Evolutionary conservation across 2,888 invertebrate species (phyloP), one percentile per base, ranked within the genome.

Genomic region (Orthonychiurus folsomi): DNA sequence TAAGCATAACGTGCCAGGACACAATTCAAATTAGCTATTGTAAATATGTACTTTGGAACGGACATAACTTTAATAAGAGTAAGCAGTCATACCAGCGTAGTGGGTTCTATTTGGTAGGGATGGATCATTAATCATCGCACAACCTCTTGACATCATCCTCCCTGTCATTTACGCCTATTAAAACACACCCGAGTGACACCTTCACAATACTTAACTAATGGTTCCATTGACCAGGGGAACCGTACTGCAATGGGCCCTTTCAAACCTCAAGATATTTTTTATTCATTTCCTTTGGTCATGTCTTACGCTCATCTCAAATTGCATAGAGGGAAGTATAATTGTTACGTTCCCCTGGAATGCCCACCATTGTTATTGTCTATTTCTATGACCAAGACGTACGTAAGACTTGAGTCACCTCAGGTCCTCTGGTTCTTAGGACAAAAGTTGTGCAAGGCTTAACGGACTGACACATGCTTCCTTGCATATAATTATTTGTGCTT

Each of bases 181-280:
- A 66, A 59, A 68, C 63, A 55, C 53, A 52, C 48, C 57, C 54
- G 47, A 64, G 60, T 69, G 69, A 66, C 69, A 68, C 64, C 60
- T 63, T 61, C 61, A 64, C 63, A 64, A 68, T 65, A 54, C 3
- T 12, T 66, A 64, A 68, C 68, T 66, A 66, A 68, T 68, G 66
- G 68, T 64, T 66, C 60, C 66, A 66, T 68, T 68, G 67, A 67
- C 65, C 64, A 59, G 37, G 60, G 47, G 26, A 60, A 50, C 21
- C 37, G 37, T 37, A 37, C 9, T 9, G 37, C 37, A 37, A 5
- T 5, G 9, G 9, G 15, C 20, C 25, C 25, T 18, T 23, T 15
- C 12, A 55, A 18, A 24, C 20, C 53, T 53, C 53, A 53, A 5
- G n/a, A n/a, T n/a, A n/a, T n/a, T n/a, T n/a, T n/a, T n/a, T n/a